Percentiles rank a stretch among this genome's conserved stretches.
phyloP scores from a whole-genome alignment of 2,113 vertebrate species.

The Donacobius atricapilla region DNA sequence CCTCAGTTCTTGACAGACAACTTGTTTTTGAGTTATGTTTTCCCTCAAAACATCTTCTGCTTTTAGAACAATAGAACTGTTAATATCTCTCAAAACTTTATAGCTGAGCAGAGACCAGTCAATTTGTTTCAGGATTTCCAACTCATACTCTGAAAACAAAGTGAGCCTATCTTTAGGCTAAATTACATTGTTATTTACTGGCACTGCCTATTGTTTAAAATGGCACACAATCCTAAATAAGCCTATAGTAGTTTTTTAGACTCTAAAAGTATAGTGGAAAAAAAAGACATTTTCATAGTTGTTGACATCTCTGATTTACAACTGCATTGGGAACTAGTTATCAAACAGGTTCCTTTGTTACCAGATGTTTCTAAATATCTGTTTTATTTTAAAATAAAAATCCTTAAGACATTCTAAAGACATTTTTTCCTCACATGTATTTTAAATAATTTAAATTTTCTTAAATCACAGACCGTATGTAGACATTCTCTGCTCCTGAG shows the following conservation, averaged over 20 bases:
- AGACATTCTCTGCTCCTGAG: neutral
- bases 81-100: slow-evolving; percentile 10
- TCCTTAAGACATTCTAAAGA: neutral
- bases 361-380: neutral
- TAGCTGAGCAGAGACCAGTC: neutral
- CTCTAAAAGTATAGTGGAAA: neutral
- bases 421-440: neutral
- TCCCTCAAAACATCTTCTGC: neutral
- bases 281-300: neutral
- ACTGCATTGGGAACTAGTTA: neutral
- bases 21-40: neutral
- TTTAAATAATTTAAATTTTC: neutral
- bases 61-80: slow-evolving; percentile 4
- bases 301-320: neutral
- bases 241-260: neutral
- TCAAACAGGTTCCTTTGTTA: neutral
- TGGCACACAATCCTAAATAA: neutral
- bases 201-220: slow-evolving; percentile 19
- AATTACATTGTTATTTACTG: neutral
- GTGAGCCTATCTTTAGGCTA: neutral
- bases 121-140: slow-evolving; percentile 7
- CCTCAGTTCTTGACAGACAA: neutral
- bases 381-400: neutral
- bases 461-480: neutral
- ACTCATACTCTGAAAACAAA: neutral